Evolutionary conservation across 2,888 invertebrate genomes (phyloP).

Genomic region (Stratiomys singularior): DNA sequence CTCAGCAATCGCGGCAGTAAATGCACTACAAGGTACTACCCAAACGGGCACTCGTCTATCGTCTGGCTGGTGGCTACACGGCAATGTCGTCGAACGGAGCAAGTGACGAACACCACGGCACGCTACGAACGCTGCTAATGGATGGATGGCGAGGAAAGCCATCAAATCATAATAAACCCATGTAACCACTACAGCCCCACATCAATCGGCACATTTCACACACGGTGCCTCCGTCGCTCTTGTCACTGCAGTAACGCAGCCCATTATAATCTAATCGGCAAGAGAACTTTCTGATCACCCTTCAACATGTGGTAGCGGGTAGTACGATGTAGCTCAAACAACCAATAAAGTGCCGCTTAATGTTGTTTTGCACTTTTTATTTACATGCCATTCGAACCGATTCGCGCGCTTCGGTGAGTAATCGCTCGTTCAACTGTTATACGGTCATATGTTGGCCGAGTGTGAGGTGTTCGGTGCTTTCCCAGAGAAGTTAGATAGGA

Average conservation of each 20-base stretch:
- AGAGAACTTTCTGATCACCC: slow-evolving; percentile 37
- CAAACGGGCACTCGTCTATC: not conserved
- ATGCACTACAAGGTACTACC: slow-evolving; percentile 31
- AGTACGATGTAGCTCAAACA: slow-evolving; percentile 1
- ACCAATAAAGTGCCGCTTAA: slow-evolving; percentile 10
- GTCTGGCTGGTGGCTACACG: slow-evolving; percentile 4
- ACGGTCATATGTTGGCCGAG: slow-evolving; percentile 5
- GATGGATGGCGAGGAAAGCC: not conserved
- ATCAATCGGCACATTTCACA: not conserved
- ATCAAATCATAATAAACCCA: slow-evolving; percentile 14
- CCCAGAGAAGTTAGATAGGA: too few relatives aligned
- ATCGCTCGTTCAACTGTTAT: slow-evolving; percentile 18
- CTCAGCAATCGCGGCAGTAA: slow-evolving; percentile 14
- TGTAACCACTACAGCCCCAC: slow-evolving; percentile 24
- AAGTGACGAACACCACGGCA: not conserved
- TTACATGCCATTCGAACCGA: slow-evolving; percentile 29
- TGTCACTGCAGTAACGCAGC: not conserved
- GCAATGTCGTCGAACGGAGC: not conserved
- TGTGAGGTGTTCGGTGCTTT: too few relatives aligned
- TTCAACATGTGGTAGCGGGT: slow-evolving; percentile 40
- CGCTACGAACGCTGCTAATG: not conserved
- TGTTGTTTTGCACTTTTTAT: slow-evolving; percentile 37
- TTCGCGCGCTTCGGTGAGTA: slow-evolving; percentile 1
- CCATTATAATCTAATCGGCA: slow-evolving; percentile 6
- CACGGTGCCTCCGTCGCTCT: not conserved